Base-by-base conservation (phyloP, 2,113 vertebrate species). In the Anguilla rostrata region DNA sequence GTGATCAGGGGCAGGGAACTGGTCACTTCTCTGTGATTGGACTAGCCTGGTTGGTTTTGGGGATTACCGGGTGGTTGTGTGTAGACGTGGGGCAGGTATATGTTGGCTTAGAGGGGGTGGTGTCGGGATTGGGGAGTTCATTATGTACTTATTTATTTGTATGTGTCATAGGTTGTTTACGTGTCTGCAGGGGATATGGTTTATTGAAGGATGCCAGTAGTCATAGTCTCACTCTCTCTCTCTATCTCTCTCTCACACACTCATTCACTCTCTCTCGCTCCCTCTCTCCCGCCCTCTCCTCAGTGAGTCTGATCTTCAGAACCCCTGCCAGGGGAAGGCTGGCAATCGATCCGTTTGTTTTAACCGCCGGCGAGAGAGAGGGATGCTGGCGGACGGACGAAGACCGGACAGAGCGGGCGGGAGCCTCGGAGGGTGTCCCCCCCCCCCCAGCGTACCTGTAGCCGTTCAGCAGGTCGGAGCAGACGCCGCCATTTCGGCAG, bases 401-500 rank as follows among this genome's bases (percentile, higher is more conserved):
- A 46, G 43, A 46, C 8, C 3, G 43, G 43, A 46, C 8, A 14
- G 49, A 53, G 49, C 84, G 63, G 43, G 84, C 1, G 34, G 34
- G 20, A 14, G 8, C 18, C 15, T 12, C 43, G 56, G 63, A 7
- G 56, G 53, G 78, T 82, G 56, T 20, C 43, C 40, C 14, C 15
- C 29, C 18, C 88, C 89, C 14, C 53, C 41, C 85, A 83, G 90
- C 93, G 85, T 93, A 97, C 95, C 18, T 90, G 91, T 96, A 97
- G 90, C 87, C 82, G 88, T 94, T 94, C 91, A 95, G 94, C 87
- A 97, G 95, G 92, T 96, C 95, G 57, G 20, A 89, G 88, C 96
- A 97, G 87, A 94, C 96, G 86, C 93, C 94, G 26, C 95, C 96
- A 89, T 97, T 97, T 93, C 95, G 92, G 89, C 96, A 97, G 82